These are phyloP conservation scores for Tethea ocularis DNA, from an alignment of 2,888 invertebrate species.

Conservation along the genomic window DNA sequence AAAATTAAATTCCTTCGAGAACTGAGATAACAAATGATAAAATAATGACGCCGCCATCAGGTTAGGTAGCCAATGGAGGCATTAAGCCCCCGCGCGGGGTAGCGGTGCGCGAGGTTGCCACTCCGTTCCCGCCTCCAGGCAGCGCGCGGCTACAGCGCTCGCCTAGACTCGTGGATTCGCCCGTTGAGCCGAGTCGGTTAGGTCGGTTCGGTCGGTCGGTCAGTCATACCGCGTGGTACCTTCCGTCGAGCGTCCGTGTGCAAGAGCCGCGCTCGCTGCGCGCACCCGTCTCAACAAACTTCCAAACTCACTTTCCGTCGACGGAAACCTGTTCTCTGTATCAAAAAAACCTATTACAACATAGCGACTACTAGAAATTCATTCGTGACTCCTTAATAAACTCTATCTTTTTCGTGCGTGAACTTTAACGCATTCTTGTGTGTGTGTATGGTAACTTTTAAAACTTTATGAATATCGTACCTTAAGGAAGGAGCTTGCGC, in stretches of 20 bases:
- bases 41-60: constrained; percentile 57
- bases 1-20: constrained; percentile 53
- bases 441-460: constrained; percentile 46
- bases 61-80: constrained; percentile 53
- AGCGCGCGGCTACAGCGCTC: constrained; percentile 28
- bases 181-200: constrained; percentile 12
- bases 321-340: constrained; percentile 61
- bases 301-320: constrained; percentile 69
- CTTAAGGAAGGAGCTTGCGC: constrained; percentile 45
- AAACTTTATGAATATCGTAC: constrained; percentile 72
- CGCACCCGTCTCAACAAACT: constrained; percentile 59
- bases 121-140: constrained; percentile 46
- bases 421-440: constrained; percentile 45
- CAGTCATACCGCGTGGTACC: constrained; percentile 65
- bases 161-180: constrained; percentile 34
- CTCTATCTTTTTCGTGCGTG: constrained; percentile 36
- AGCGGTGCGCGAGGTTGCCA: constrained; percentile 66
- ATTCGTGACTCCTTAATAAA: constrained; percentile 33
- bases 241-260: constrained; percentile 59
- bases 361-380: constrained; percentile 45
- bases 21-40: constrained; percentile 64
- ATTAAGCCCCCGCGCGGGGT: constrained; percentile 53
- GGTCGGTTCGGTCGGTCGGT: constrained; percentile 14
- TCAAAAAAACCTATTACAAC: constrained; percentile 53
- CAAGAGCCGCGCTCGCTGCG: constrained; percentile 45